Evolutionary conservation across 2,888 invertebrate genomes (phyloP).

Genomic region (Aphrophora alni): DNA sequence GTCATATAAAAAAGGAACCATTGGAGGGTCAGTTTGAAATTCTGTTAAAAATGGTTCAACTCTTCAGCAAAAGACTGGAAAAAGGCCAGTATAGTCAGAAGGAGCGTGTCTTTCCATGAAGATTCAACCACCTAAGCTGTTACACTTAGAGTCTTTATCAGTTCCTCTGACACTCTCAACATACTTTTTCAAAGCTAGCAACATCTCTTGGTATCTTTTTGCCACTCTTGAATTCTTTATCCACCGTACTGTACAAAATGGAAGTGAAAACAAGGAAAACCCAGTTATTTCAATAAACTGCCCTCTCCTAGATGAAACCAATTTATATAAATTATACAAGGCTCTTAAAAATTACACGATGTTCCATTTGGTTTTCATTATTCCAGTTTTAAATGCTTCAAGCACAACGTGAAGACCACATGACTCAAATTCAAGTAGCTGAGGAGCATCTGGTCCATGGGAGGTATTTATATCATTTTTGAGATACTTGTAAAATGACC

Average conservation of each 20-base stretch:
- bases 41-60: neutral
- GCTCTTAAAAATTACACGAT: constrained; percentile 47
- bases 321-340: constrained; percentile 42
- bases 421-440: constrained; percentile 51
- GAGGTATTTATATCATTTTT: constrained; percentile 13
- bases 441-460: constrained; percentile 20
- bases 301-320: neutral
- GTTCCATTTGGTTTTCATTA: constrained; percentile 46
- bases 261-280: neutral
- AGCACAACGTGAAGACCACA: constrained; percentile 53
- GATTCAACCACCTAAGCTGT: constrained; percentile 15
- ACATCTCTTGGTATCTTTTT: neutral
- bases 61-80: constrained; percentile 1
- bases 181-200: neutral
- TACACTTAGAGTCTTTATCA: neutral
- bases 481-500: constrained; percentile 39
- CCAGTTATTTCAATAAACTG: neutral
- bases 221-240: neutral
- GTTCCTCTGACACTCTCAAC: neutral
- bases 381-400: constrained; percentile 52
- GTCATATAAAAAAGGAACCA: neutral
- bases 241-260: neutral
- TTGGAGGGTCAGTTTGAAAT: neutral
- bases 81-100: neutral
- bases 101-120: neutral